These are phyloP conservation scores for Aquatica leii DNA, from an alignment of 2,888 invertebrate species.

Conservation along the genomic window DNA sequence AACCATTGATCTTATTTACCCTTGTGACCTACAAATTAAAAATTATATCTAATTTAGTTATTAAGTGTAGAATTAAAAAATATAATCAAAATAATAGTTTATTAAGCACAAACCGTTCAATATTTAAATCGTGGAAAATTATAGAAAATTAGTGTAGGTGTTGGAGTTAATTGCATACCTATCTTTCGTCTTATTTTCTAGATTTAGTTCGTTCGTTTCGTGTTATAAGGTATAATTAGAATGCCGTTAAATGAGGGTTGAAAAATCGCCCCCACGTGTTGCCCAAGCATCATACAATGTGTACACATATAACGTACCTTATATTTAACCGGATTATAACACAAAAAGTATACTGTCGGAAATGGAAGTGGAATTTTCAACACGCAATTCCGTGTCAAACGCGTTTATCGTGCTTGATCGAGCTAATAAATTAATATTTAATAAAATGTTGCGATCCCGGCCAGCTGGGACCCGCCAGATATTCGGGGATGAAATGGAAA, in stretches of 20 bases:
- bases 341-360: constrained; percentile 35
- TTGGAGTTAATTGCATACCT: not conserved
- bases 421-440: constrained; percentile 53
- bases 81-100: no score
- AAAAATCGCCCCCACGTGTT: constrained; percentile 13
- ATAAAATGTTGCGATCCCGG: constrained; percentile 48
- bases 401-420: constrained; percentile 50
- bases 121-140: not conserved
- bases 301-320: constrained; percentile 27
- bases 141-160: constrained; percentile 6
- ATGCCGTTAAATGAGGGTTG: constrained; percentile 15
- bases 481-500: constrained; percentile 45
- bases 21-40: not conserved
- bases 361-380: constrained; percentile 46
- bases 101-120: no score
- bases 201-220: constrained; percentile 7
- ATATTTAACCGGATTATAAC: constrained; percentile 31
- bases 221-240: constrained; percentile 18
- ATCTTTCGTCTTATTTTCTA: not conserved
- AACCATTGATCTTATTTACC: no score
- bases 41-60: no score
- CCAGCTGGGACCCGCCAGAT: constrained; percentile 44
- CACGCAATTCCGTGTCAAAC: constrained; percentile 52
- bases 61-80: no score
- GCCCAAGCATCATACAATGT: constrained; percentile 22